These are phyloP conservation scores for Lasioglossum figueresi DNA, from an alignment of 2,888 invertebrate genomes.

Conservation along the genomic window DNA sequence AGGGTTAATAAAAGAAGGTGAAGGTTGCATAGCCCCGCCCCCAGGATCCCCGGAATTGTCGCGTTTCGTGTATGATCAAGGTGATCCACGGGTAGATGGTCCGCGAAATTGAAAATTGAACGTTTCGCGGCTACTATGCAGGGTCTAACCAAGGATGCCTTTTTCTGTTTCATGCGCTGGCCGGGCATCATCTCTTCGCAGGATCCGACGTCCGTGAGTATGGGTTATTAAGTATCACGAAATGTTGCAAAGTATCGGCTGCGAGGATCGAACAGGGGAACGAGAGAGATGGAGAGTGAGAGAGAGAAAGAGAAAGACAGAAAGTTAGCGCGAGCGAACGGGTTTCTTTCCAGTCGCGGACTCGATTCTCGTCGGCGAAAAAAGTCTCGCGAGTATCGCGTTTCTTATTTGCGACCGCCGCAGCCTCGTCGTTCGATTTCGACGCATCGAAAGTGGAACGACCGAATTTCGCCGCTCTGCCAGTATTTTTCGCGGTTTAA, in stretches of 20 bases:
- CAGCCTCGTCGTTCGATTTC: slow-evolving; percentile 15
- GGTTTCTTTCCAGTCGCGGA: slow-evolving; percentile 39
- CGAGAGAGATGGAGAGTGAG: background rate
- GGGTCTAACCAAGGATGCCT: slow-evolving; percentile 54
- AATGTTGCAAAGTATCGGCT: slow-evolving; percentile 61
- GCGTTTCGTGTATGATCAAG: slow-evolving; percentile 3
- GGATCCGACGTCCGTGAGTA: slow-evolving; percentile 83
- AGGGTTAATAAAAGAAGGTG: slow-evolving; percentile 5
- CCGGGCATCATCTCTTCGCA: slow-evolving; percentile 61
- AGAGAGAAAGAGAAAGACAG: background rate
- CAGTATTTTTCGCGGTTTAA: slow-evolving; percentile 4
- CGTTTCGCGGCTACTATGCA: slow-evolving; percentile 58
- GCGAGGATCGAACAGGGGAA: background rate
- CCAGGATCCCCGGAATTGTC: slow-evolving; percentile 9
- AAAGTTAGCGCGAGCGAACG: slow-evolving; percentile 24
- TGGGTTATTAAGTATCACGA: slow-evolving; percentile 64
- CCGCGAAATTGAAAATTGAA: slow-evolving; percentile 30
- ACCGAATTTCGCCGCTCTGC: slow-evolving; percentile 20
- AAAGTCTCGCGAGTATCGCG: slow-evolving; percentile 53
- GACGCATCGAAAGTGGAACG: slow-evolving; percentile 31
- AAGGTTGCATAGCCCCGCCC: background rate
- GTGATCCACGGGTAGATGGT: background rate
- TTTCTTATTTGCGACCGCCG: slow-evolving; percentile 39
- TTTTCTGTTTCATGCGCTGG: slow-evolving; percentile 79
- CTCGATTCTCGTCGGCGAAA: slow-evolving; percentile 28